These are phyloP conservation scores for Heliconius aoede DNA, from an alignment of 2,888 invertebrate genomes.

Conservation along the genomic window DNA sequence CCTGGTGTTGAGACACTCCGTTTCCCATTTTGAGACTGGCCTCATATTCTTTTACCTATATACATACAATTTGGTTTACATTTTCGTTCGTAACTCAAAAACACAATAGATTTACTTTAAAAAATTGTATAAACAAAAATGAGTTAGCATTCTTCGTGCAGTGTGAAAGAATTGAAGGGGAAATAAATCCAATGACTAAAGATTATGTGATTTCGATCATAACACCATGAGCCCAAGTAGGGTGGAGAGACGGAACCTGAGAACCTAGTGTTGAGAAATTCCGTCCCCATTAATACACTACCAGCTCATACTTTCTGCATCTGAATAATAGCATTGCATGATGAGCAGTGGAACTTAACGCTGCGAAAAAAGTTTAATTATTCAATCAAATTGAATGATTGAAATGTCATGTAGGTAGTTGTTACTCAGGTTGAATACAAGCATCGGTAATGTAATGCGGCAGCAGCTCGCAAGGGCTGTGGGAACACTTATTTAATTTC, in stretches of 20 bases:
- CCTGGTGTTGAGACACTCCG: too few relatives aligned
- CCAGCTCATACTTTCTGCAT: too few relatives aligned
- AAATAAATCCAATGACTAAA: background rate
- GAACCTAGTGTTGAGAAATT: too few relatives aligned
- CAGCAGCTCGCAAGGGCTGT: constrained; percentile 31
- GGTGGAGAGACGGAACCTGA: too few relatives aligned
- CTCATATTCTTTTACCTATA: background rate
- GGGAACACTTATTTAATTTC: constrained; percentile 31
- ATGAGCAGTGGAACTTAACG: too few relatives aligned
- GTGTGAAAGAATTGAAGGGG: background rate
- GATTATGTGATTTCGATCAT: background rate
- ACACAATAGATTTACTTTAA: constrained; percentile 10
- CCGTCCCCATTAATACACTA: too few relatives aligned
- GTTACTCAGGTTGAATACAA: background rate
- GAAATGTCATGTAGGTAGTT: background rate
- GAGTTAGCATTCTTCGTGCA: background rate
- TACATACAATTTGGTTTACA: background rate
- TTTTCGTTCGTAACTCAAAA: too few relatives aligned
- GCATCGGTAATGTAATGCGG: background rate
- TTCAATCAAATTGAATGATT: background rate
- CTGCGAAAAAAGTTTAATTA: too few relatives aligned
- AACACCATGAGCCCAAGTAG: background rate
- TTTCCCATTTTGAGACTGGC: too few relatives aligned
- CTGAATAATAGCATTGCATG: too few relatives aligned
- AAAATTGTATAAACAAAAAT: constrained; percentile 1